Evolutionary conservation across 2,113 vertebrate species (phyloP).

Genomic region (Cepphus grylle): DNA sequence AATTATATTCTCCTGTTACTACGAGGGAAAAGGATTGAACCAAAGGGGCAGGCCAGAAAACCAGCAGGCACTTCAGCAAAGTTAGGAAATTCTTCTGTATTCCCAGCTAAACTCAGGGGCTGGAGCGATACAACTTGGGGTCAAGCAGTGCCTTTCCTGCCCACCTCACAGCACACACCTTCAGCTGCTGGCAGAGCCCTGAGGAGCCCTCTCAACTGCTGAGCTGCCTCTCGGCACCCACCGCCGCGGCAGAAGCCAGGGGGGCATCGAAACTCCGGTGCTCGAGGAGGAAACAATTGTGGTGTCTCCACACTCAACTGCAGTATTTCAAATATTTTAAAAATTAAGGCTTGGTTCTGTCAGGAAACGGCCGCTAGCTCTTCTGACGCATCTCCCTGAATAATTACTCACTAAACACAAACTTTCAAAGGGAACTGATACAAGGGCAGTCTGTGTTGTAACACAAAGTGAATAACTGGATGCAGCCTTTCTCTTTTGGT

Average conservation of each 20-base stretch:
- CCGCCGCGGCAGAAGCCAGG: fast-evolving
- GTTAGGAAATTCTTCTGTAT: background rate
- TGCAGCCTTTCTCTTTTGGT: background rate
- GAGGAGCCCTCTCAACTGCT: background rate
- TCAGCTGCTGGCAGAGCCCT: background rate
- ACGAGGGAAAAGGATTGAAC: background rate
- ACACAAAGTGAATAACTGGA: background rate
- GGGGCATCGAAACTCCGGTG: background rate
- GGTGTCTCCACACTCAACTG: background rate
- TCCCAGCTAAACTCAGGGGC: background rate
- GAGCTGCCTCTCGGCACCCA: background rate
- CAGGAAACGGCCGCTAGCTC: background rate
- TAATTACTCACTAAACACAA: background rate
- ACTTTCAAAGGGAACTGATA: background rate
- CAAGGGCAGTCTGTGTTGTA: background rate
- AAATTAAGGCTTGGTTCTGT: slow-evolving; percentile 44
- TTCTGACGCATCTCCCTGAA: background rate
- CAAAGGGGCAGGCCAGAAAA: background rate
- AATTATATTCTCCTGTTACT: background rate
- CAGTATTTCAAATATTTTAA: slow-evolving; percentile 46
- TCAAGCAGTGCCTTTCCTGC: background rate
- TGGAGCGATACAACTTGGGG: background rate
- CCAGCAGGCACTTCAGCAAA: background rate
- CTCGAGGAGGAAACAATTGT: background rate
- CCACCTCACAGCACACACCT: background rate